Conservation (phyloP, 1,140 invertebrate genomes). For the Gryllus bimaculatus region DNA sequence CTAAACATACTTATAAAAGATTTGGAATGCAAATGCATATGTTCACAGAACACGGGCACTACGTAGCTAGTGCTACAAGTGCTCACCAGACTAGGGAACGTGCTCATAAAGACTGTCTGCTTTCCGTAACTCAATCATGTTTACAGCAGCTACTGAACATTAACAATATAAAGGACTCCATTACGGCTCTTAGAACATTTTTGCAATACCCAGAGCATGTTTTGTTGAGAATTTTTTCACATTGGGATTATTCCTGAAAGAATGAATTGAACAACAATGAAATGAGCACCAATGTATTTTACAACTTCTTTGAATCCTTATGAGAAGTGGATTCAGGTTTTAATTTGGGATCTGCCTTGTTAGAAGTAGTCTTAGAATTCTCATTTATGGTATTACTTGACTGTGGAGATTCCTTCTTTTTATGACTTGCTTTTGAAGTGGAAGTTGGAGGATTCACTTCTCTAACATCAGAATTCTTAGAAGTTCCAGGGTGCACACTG, state of each 20-base stretch:
- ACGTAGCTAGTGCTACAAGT: neutral
- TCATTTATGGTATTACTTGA: neutral
- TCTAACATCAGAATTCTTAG: neutral
- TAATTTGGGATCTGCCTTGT: neutral
- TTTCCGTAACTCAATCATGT: neutral
- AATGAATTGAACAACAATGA: neutral
- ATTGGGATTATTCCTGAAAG: neutral
- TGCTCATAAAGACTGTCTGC: neutral
- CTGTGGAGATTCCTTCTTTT: constrained; percentile 12
- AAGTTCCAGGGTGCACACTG: neutral
- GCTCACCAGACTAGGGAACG: neutral
- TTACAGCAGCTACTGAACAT: neutral
- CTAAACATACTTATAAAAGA: neutral
- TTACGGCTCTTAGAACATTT: neutral
- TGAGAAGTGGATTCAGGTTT: neutral
- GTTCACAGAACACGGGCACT: neutral
- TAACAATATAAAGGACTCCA: neutral
- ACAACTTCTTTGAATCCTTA: neutral
- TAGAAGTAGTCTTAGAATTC: neutral
- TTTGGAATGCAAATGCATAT: constrained; percentile 1
- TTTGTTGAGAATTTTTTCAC: neutral
- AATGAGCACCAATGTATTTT: neutral
- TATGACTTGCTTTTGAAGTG: neutral
- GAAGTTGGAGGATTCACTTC: neutral
- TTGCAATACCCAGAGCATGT: neutral